phyloP scores from a whole-genome alignment of 2,797 vertebrate species.

The Coendou prehensilis region DNA sequence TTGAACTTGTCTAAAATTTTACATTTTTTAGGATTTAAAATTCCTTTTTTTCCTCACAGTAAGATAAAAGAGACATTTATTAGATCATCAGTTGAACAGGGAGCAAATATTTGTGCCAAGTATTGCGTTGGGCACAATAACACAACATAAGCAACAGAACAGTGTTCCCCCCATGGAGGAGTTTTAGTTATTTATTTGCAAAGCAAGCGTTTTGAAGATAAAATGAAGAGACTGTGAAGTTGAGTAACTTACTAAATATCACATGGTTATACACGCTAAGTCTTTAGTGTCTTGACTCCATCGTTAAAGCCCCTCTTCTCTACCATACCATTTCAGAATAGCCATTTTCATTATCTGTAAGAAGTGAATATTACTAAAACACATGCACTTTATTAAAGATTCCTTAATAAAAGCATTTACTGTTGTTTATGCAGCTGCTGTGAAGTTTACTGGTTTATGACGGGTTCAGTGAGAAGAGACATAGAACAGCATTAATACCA shows the following conservation, averaged over 20 bases:
- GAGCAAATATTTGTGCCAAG: not conserved
- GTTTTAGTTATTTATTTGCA: not conserved
- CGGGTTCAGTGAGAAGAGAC: not conserved
- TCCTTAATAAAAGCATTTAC: not conserved
- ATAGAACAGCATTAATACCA: not conserved
- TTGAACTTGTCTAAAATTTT: slow-evolving; percentile 23
- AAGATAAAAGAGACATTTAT: not conserved
- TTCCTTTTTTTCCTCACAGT: not conserved
- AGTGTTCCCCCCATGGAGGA: not conserved
- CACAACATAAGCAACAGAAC: not conserved
- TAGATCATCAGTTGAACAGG: not conserved
- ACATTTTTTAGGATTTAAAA: not conserved
- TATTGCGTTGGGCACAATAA: not conserved
- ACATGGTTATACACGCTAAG: not conserved
- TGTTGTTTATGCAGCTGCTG: not conserved
- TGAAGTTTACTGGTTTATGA: not conserved
- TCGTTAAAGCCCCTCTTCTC: not conserved
- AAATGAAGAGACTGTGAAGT: not conserved
- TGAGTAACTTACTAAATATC: not conserved
- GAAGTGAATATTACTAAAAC: slow-evolving; percentile 16
- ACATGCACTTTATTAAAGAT: slow-evolving; percentile 1
- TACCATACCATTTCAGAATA: not conserved
- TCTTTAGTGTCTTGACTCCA: not conserved
- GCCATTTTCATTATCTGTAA: slow-evolving; percentile 13
- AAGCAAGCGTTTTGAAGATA: slow-evolving; percentile 37